Conservation (phyloP, 1,140 invertebrate species). For the Battus philenor region DNA sequence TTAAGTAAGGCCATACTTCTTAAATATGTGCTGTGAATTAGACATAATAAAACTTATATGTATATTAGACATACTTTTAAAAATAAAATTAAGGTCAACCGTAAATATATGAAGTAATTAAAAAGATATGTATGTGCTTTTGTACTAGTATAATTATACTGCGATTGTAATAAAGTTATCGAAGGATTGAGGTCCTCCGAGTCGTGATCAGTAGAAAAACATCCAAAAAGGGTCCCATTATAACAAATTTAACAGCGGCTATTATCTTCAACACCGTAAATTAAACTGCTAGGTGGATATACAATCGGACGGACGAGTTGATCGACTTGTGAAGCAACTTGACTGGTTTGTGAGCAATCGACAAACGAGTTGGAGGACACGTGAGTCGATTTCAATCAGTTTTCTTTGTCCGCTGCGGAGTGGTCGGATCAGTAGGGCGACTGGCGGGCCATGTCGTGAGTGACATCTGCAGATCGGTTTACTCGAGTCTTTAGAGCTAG, state of each 20-base stretch:
- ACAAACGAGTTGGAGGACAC: slow-evolving; percentile 26
- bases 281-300: slow-evolving; percentile 55
- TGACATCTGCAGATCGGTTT: slow-evolving; percentile 31
- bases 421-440: slow-evolving; percentile 24
- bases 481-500: slow-evolving; percentile 19
- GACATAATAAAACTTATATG: too few species aligned
- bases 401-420: slow-evolving; percentile 56
- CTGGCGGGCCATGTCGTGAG: slow-evolving; percentile 18
- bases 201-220: slow-evolving; percentile 27
- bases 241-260: slow-evolving; percentile 59
- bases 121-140: too few species aligned
- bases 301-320: slow-evolving; percentile 27
- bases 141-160: too few species aligned
- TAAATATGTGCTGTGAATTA: too few species aligned
- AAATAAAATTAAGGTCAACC: too few species aligned
- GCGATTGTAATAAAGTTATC: not conserved
- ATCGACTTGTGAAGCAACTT: slow-evolving; percentile 26
- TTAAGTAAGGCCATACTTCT: too few species aligned
- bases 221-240: slow-evolving; percentile 40
- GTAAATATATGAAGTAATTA: too few species aligned
- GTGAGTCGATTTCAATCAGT: slow-evolving; percentile 48
- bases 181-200: not conserved
- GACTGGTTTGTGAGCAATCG: slow-evolving; percentile 20
- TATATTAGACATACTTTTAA: too few species aligned
- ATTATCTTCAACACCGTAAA: slow-evolving; percentile 70